Conservation (phyloP, 53 echinoderm and acorn worm species). For the Holothuria scabra region DNA sequence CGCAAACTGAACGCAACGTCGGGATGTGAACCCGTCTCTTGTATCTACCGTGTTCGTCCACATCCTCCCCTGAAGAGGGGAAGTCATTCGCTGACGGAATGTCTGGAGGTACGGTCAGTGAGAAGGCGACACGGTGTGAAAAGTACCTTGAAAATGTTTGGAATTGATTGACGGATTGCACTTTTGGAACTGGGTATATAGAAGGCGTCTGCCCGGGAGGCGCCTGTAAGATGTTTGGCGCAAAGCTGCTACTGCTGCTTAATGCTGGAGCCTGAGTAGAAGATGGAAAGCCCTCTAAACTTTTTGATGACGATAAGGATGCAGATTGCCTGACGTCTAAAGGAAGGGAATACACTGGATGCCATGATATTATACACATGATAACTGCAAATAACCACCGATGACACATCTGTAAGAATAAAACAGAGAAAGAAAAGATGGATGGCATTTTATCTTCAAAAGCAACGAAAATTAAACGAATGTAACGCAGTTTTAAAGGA, state of each 20-base stretch:
- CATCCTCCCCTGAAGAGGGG: conserved; percentile 57
- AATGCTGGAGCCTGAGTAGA: conserved; percentile 35
- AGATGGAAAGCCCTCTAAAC: conserved; percentile 56
- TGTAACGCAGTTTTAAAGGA: too few species aligned
- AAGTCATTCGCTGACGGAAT: conserved; percentile 34
- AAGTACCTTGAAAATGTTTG: conserved; percentile 67
- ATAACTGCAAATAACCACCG: conserved; percentile 66
- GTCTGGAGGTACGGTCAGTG: conserved; percentile 44
- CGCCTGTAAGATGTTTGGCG: conserved; percentile 53
- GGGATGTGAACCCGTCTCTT: conserved; percentile 59
- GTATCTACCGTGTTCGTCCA: conserved; percentile 43
- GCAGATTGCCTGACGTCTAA: conserved; percentile 48
- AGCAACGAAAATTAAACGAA: too few species aligned
- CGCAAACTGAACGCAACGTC: conserved; percentile 32
- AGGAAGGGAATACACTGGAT: conserved; percentile 68
- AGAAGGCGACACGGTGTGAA: conserved; percentile 84
- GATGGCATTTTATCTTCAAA: neutral
- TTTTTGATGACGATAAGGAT: conserved; percentile 51
- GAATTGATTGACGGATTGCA: conserved; percentile 56
- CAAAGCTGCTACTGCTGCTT: conserved; percentile 37
- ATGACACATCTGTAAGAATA: conserved; percentile 66
- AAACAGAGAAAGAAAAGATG: conserved; percentile 17
- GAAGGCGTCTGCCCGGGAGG: conserved; percentile 25
- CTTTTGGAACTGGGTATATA: conserved; percentile 21
- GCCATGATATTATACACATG: conserved; percentile 73